Evolutionary conservation across 1,140 invertebrate species (phyloP), one percentile per base, ranked within the genome.

Genomic region (Campodea augens): DNA sequence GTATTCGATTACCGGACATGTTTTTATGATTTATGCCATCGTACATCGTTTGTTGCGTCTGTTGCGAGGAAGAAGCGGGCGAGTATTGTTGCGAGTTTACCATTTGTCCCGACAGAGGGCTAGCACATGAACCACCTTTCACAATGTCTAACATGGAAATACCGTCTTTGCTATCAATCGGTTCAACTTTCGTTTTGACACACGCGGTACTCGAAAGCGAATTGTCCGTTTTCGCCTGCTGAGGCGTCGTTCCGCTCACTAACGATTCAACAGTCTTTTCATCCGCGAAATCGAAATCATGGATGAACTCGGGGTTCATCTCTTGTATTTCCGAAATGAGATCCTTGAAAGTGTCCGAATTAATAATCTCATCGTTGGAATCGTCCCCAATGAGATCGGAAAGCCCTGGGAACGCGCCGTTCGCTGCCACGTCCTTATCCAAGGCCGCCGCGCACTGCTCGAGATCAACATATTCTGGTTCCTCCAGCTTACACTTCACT

Each of bases 291-390:
- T 84, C 81, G 52, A 87, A 83, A 49, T 83, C 77, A 48, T 81
- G 80, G 70, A 87, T 80, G 51, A 87, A 81, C 55, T 84, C 81
- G 2, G 79, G 75, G 60, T 76, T 72, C 45, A 81, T 80, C 52
- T 80, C 82, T 15, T 78, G 78, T 54, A 88, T 83, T 60, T 88
- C 83, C 1, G 78, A 83, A 44, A 89, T 85, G 49, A 89, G 72
- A 59, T 90, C 83, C 57, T 90, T 87, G 56, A 91, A 76, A 13
- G 81, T 74, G 50, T 82, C 79, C n/a, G 74, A 78, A 1, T 76
- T 75, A 47, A 78, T 74, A 50, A 82, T 78, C 51, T 83, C 82
- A 49, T 85, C 84, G 44, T 73, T 72, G 4, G 79, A 76, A 44
- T 87, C 83, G 51, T 88, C 84, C 21, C 78, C 81, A 52, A 85